Conservation (phyloP, 35 echinoderm and acorn worm species). For the Holothuria glaberrima region DNA sequence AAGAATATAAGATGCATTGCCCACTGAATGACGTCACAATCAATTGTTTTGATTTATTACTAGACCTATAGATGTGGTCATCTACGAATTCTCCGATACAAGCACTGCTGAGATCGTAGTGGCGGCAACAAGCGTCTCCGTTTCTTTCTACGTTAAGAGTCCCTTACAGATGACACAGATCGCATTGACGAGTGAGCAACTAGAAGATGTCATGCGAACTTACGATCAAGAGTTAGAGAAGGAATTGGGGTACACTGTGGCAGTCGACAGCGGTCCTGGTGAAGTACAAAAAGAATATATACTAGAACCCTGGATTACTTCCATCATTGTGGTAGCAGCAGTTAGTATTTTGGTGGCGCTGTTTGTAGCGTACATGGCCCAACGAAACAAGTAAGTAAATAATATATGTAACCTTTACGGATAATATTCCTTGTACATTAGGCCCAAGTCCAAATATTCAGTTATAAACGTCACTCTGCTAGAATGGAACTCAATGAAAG, state of each 20-base stretch:
- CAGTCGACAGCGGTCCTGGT: background rate
- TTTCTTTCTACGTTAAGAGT: conserved; percentile 47
- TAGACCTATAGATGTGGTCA: background rate
- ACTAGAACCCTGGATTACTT: conserved; percentile 43
- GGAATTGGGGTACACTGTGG: background rate
- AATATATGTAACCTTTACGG: background rate
- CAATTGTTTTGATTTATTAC: too few species aligned
- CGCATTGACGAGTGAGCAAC: conserved; percentile 16
- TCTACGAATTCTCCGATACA: background rate
- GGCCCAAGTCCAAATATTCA: too few species aligned
- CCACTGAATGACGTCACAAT: too few species aligned
- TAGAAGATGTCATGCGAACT: conserved; percentile 18
- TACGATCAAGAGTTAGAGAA: background rate
- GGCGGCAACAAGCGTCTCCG: background rate
- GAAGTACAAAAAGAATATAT: background rate
- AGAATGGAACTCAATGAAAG: too few species aligned
- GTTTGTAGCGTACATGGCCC: conserved; percentile 22
- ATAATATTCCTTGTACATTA: too few species aligned
- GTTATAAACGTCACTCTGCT: too few species aligned
- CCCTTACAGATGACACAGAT: background rate
- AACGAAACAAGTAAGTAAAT: conserved; percentile 36
- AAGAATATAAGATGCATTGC: too few species aligned
- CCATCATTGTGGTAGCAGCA: conserved; percentile 26
- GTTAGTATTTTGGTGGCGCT: conserved; percentile 38
- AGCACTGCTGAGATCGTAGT: background rate